phyloP scores from a whole-genome alignment of 2,113 vertebrate species.

The Piaya cayana region DNA sequence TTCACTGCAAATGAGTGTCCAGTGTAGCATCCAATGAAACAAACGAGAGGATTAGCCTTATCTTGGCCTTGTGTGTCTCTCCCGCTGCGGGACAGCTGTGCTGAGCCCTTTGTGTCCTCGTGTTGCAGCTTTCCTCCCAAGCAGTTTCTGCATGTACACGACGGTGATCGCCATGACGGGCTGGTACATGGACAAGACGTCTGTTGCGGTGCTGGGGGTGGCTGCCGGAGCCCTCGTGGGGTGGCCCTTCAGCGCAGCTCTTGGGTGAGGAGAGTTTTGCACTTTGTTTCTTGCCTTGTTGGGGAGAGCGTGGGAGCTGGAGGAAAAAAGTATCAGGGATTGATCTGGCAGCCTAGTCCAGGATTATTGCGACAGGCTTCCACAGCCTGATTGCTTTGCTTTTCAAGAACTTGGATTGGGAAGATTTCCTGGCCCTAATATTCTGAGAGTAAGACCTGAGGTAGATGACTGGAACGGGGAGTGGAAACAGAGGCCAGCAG shows the following conservation, averaged over 20 bases:
- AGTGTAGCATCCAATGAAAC: not conserved
- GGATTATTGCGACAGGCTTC: not conserved
- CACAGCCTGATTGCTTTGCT: not conserved
- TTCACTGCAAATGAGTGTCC: not conserved
- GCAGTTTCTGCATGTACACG: slow-evolving; percentile 97
- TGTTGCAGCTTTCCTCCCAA: slow-evolving; percentile 90
- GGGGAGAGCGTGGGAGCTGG: not conserved
- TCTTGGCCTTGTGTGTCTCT: not conserved
- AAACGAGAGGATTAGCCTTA: not conserved
- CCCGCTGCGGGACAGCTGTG: not conserved
- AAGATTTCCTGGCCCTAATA: not conserved
- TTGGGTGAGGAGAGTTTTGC: slow-evolving; percentile 81
- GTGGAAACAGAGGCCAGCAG: not conserved
- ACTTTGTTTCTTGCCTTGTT: not conserved
- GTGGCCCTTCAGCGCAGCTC: slow-evolving; percentile 93
- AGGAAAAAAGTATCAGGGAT: not conserved
- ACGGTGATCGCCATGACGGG: slow-evolving; percentile 93
- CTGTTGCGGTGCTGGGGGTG: slow-evolving; percentile 87
- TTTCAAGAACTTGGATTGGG: not conserved
- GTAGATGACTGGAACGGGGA: not conserved
- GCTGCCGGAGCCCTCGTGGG: slow-evolving; percentile 90
- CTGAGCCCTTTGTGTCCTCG: not conserved
- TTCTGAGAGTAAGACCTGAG: not conserved
- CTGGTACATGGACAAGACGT: slow-evolving; percentile 92
- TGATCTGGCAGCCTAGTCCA: not conserved